Evolutionary conservation across 1,140 invertebrate genomes (phyloP), one percentile per base, ranked within the genome.

Genomic region (Drosophila paulistorum): DNA sequence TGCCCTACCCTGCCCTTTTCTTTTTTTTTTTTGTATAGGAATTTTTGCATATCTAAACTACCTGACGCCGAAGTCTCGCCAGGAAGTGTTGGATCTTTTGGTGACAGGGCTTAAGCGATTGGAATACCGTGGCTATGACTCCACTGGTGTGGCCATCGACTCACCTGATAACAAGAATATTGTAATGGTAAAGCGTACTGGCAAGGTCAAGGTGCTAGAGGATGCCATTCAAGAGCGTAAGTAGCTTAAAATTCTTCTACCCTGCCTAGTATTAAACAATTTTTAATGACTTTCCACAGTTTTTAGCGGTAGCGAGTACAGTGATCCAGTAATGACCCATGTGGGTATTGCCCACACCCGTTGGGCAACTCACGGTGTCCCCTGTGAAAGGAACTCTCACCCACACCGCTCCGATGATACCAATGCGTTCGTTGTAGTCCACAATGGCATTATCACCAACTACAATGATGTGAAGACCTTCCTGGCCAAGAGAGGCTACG

Each of bases 1-100:
- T 33, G 30, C 11, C 7, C 17, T 4, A 33, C 1, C 3, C 35
- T 65, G 48, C 42, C 7, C 48, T 42, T 42, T 39, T 39, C 11
- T 39, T 13, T 39, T 39, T 11, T 39, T 39, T 39, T 11, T 55
- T 7, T 42, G 5, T 68, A 2, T 13, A 89, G 99, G 99, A 95
- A 99, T 99, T 92, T 99, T 99, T 94, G 99, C 98, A 73, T 99
- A 99, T 93, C 94, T 99, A 81, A 99, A 99, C 93, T 99, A 99
- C 92, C 93, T 99, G 90, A 98, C 98, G 17, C 98, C 98, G 41
- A 98, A 98, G 92, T 97, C 95, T 33, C 94, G 98, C 57, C 95
- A 95, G 81, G 98, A 99, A 93, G 98, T 99, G 84, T 93, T 99
- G 65, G 97, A 99, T 79, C 94, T 98, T 23, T 94, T 99, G 42